Percentiles rank a stretch among this genome's conserved stretches.
Conservation (phyloP, 2,888 invertebrate genomes). For the Scaptomyza parva region DNA sequence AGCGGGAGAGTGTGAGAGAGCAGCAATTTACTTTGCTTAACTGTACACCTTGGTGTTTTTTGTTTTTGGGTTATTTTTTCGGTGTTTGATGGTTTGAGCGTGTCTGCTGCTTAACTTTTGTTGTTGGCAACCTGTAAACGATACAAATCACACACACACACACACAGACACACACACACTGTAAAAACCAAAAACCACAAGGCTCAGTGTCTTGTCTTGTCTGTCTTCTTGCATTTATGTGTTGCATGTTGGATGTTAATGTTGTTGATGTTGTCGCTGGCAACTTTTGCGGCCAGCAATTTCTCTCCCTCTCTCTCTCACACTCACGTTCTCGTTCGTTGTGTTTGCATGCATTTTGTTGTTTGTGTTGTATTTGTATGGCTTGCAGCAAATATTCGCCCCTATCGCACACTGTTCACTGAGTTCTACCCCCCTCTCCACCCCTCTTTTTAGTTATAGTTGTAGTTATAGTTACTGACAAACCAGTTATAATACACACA, state of each 20-base stretch:
- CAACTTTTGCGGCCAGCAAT: constrained; percentile 67
- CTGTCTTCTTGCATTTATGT: constrained; percentile 23
- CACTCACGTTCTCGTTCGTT: not conserved
- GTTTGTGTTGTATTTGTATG: constrained; percentile 73
- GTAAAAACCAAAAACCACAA: constrained; percentile 43
- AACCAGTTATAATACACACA: constrained; percentile 43
- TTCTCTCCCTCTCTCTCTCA: not conserved
- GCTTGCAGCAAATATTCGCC: constrained; percentile 78
- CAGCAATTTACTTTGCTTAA: not conserved
- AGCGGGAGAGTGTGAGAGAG: not conserved
- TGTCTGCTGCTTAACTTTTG: too few relatives aligned
- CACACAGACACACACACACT: not conserved
- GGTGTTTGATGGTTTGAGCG: not conserved
- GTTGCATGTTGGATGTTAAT: constrained; percentile 40
- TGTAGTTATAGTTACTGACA: constrained; percentile 44
- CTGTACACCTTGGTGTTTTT: not conserved
- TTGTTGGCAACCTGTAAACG: constrained; percentile 63
- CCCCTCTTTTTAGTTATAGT: not conserved
- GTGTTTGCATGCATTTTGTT: constrained; percentile 27
- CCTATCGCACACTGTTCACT: constrained; percentile 49
- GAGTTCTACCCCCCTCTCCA: not conserved
- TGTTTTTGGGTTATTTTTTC: not conserved
- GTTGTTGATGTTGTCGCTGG: constrained; percentile 56
- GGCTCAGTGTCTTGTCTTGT: constrained; percentile 27
- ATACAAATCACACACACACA: constrained; percentile 65